These are phyloP conservation scores for Babylonia areolata DNA, from an alignment of 1,140 invertebrate species.

Conservation along the genomic window DNA sequence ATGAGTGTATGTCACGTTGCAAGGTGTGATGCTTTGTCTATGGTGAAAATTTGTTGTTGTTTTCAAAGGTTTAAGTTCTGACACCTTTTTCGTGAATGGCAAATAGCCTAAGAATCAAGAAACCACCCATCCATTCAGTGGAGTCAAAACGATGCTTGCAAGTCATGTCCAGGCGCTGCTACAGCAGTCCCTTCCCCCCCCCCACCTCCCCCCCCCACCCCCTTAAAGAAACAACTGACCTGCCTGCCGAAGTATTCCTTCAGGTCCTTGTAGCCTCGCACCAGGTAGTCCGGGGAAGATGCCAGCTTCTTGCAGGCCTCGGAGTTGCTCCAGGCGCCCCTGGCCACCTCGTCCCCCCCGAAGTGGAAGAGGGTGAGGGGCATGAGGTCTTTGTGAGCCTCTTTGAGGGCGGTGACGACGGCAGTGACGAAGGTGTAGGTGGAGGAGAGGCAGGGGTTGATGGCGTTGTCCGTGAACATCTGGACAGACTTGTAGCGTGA, in stretches of 20 bases:
- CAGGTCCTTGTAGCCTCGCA: conserved; percentile 36
- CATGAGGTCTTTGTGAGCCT: conserved; percentile 57
- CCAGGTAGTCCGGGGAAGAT: conserved; percentile 26
- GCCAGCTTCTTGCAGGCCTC: conserved; percentile 51
- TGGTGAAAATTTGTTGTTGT: too few species aligned
- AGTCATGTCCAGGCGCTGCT: too few species aligned
- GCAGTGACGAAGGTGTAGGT: conserved; percentile 63
- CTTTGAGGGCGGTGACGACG: conserved; percentile 50
- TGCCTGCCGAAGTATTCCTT: conserved; percentile 55
- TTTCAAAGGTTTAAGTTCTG: too few species aligned
- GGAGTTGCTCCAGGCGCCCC: conserved; percentile 60
- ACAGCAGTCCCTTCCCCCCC: too few species aligned
- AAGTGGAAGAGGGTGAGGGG: conserved; percentile 69
- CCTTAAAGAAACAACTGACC: conserved; percentile 4
- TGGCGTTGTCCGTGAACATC: conserved; percentile 65
- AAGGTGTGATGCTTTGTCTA: too few species aligned
- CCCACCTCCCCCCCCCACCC: too few species aligned
- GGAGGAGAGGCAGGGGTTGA: conserved; percentile 70
- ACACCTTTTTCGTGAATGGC: too few species aligned
- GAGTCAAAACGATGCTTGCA: too few species aligned
- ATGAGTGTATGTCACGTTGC: too few species aligned
- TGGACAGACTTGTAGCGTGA: conserved; percentile 64
- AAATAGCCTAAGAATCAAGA: too few species aligned
- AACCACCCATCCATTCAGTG: too few species aligned
- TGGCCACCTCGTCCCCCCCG: conserved; percentile 72